These are phyloP conservation scores for Chrysomela aeneicollis DNA, from an alignment of 2,888 invertebrate species.

Conservation along the genomic window DNA sequence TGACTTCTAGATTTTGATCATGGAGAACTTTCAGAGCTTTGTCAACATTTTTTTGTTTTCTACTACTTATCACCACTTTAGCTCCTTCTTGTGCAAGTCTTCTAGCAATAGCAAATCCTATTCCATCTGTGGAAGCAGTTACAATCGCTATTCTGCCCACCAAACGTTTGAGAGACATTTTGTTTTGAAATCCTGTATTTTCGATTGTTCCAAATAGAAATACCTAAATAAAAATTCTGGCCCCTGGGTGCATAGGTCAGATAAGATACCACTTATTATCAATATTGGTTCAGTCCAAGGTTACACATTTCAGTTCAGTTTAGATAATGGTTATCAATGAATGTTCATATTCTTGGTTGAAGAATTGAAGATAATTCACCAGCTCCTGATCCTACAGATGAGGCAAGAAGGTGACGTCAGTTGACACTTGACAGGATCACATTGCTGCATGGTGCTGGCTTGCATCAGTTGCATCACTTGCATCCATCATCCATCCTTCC, in stretches of 20 bases:
- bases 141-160: constrained; percentile 85
- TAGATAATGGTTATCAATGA: too few species aligned
- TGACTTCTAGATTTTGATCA: constrained; percentile 28
- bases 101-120: constrained; percentile 91
- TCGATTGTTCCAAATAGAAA: not conserved
- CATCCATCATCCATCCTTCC: too few species aligned
- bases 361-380: too few species aligned
- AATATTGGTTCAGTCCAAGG: too few species aligned
- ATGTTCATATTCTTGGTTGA: not conserved
- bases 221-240: not conserved
- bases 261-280: too few species aligned
- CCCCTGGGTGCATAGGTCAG: too few species aligned
- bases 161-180: constrained; percentile 30
- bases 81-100: constrained; percentile 91
- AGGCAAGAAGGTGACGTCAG: too few species aligned
- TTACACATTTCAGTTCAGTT: too few species aligned
- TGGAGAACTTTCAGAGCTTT: constrained; percentile 74
- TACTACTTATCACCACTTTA: constrained; percentile 88
- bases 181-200: not conserved
- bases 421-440: too few species aligned
- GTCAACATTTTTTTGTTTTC: constrained; percentile 87
- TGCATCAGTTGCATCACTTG: too few species aligned
- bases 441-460: too few species aligned
- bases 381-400: too few species aligned
- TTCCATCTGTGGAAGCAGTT: constrained; percentile 89